phyloP scores from a whole-genome alignment of 2,797 vertebrate species.

The Platyrinchus mystaceus region DNA sequence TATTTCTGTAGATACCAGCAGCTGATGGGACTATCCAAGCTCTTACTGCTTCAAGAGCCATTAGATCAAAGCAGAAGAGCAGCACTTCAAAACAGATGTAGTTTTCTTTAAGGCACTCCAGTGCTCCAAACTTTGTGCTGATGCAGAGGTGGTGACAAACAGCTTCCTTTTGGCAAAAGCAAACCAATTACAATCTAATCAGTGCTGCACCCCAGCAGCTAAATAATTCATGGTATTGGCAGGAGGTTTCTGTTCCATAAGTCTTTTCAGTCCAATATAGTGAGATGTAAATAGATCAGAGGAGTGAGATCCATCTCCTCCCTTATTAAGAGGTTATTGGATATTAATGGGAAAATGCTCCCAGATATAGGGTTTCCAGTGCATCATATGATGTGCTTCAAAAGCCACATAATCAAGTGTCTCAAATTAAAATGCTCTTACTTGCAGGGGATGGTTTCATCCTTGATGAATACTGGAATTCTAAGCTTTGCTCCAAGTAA shows the following conservation, averaged over 20 bases:
- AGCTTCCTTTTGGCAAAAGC: constrained; percentile 20
- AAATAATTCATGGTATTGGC: constrained; percentile 12
- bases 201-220: background rate
- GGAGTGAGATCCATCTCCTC: background rate
- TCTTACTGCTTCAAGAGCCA: background rate
- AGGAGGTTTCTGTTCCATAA: background rate
- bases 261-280: background rate
- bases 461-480: background rate
- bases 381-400: background rate
- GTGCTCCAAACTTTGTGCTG: background rate
- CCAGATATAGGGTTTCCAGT: background rate
- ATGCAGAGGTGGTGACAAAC: constrained; percentile 5
- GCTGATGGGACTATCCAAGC: background rate
- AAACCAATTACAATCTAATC: constrained; percentile 8
- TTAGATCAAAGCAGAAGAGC: background rate
- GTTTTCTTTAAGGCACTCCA: background rate
- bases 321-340: background rate
- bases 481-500: constrained; percentile 9
- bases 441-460: background rate
- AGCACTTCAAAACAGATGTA: background rate
- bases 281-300: background rate
- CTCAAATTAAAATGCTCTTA: constrained; percentile 3
- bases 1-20: background rate
- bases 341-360: background rate
- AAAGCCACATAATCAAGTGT: background rate